Evolutionary conservation across 2,888 invertebrate species (phyloP), one percentile per base, ranked within the genome.

Genomic region (Drosophila borborema): DNA sequence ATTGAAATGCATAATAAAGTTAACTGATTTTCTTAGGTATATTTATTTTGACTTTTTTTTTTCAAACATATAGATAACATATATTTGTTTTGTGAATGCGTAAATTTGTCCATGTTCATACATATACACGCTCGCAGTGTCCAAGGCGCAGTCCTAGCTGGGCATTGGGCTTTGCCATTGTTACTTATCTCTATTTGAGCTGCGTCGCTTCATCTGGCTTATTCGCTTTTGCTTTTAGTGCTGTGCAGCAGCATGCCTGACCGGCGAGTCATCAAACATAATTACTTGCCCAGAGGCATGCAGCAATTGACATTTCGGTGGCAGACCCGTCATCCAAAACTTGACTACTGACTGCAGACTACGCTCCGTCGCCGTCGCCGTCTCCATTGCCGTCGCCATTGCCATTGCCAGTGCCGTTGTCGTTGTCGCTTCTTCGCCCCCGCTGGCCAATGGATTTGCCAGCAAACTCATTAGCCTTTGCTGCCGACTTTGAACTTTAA

Each of bases 221-320:
- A 64, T 61, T 68, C 68, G 64, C 61, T 53, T 73, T 72, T 64
- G 60, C 56, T 56, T 43, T 67, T 49, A 68, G 56, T 48, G 62
- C 66, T 61, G 58, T 59, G 46, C 46, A 51, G 40, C 74, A 49
- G 40, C 74, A 49, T 34, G 34, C 9, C 49, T 66, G 60, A 67
- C 63, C 74, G 64, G 63, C 67, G 64, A 85, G 84, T 82, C 88
- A 82, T 83, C 83, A 88, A 88, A 82, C 88, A 86, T 83, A 83
- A 83, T 88, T 83, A 83, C 86, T 87, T 83, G 86, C 69, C 86
- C 82, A 69, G 80, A 82, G 83, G 88, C 82, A 83, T 87, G 82
- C 85, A 82, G 73, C 85, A 85, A 86, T 82, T 88, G 86, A 88
- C 83, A 85, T 83, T 85, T 81, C 38, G 67, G 63, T 76, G 71